A percentile compares a stretch with the other conserved stretches of the same genome.
phyloP scores from a whole-genome alignment of 2,113 vertebrate genomes.

The Hyperopisus bebe region DNA sequence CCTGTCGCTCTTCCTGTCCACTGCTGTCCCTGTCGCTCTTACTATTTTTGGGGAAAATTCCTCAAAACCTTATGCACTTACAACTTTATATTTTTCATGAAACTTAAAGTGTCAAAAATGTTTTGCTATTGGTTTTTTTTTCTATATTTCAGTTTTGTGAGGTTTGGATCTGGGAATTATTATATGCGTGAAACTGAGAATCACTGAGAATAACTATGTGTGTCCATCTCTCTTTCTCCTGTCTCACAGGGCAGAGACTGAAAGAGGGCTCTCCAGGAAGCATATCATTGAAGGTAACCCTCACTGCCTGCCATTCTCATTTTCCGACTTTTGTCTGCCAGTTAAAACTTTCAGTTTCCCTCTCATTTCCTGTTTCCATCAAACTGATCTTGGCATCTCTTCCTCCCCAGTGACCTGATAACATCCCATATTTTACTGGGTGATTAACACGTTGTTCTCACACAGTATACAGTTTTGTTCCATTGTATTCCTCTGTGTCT shows the following conservation, averaged over 20 bases:
- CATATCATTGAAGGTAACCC: conserved; percentile 74
- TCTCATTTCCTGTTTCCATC: neutral
- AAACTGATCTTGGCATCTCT: neutral
- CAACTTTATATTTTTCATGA: neutral
- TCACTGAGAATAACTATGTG: neutral
- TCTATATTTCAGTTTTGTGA: neutral
- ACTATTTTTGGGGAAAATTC: neutral
- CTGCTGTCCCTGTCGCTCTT: neutral
- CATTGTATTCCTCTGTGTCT: neutral
- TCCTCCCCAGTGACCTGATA: neutral
- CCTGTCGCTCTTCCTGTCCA: too few species aligned
- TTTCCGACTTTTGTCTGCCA: neutral
- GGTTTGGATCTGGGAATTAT: neutral
- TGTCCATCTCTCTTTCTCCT: neutral
- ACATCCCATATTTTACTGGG: neutral
- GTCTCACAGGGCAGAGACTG: conserved; percentile 67
- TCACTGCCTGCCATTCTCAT: neutral
- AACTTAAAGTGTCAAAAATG: neutral
- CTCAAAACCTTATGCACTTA: neutral
- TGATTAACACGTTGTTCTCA: neutral
- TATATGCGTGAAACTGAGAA: neutral
- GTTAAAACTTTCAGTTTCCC: neutral
- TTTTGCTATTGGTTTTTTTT: neutral
- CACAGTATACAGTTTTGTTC: neutral
- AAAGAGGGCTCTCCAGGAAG: conserved; percentile 72